Evolutionary conservation across 2,888 invertebrate species (phyloP), one percentile per base, ranked within the genome.

Genomic region (Tenodera sinensis): DNA sequence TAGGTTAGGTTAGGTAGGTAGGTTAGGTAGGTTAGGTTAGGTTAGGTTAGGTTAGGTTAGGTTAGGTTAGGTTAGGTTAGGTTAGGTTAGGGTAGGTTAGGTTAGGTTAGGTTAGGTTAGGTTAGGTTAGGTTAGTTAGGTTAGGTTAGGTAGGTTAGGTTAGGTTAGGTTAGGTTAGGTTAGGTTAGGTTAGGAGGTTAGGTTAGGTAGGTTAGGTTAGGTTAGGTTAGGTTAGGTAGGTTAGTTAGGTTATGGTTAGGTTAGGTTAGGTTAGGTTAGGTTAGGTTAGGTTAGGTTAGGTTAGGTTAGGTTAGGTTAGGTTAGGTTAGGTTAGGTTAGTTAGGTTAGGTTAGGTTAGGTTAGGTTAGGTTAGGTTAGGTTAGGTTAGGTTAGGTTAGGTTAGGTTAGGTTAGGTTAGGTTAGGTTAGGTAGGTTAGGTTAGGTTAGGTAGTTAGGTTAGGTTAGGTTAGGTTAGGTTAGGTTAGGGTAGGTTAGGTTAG

Each of bases 181-280:
- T 30, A 30, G 30, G 30, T 30, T 30, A 30, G 89, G 89, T 89
- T 86, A 34, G 86, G 89, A 30, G 83, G 83, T 83, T 85, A 83
- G 84, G 84, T 85, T 84, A 34, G 84, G 34, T 89, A 82, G 89
- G 89, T 84, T 89, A 27, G 89, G 85, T 89, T 86, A 30, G 30
- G 30, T 30, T 30, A 30, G 30, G 85, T 89, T 83, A 27, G 86
- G 82, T 85, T 86, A 34, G 85, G 86, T 89, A 27, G 89, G 85
- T 85, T 89, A 34, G 85, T 30, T 30, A 30, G 30, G 30, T 30
- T 30, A 30, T 3, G 30, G 30, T 30, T 30, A 30, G 91, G 91
- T 89, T 89, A 89, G 90, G 91, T 91, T 91, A 90, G 91, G 91
- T 91, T 91, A 89, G 90, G 91, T 90, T 90, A 89, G 91, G 91